Evolutionary conservation across 2,888 invertebrate species (phyloP).

Genomic region (Agapetus fuscipes): DNA sequence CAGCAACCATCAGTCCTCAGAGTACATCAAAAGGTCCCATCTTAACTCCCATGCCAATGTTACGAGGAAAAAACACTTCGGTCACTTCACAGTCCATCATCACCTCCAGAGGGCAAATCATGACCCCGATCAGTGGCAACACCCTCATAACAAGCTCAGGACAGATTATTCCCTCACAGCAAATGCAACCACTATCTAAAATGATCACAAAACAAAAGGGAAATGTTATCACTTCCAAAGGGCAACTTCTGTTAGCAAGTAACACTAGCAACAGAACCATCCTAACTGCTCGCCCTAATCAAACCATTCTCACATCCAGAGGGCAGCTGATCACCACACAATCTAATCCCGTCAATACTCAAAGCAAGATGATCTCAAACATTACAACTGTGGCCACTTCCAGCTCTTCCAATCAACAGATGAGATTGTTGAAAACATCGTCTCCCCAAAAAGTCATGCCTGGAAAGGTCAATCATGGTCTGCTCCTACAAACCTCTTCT

Average conservation of each 20-base stretch:
- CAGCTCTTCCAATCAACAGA: not conserved
- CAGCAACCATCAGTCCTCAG: constrained; percentile 26
- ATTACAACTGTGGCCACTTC: constrained; percentile 4
- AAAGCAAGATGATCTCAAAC: constrained; percentile 16
- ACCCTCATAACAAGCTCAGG: constrained; percentile 16
- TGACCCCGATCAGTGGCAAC: constrained; percentile 24
- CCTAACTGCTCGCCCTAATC: constrained; percentile 32
- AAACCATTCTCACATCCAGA: constrained; percentile 29
- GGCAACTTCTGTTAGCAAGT: constrained; percentile 43
- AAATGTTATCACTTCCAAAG: constrained; percentile 48
- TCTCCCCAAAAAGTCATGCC: constrained; percentile 1
- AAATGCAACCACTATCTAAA: not conserved
- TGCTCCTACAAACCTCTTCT: constrained; percentile 28
- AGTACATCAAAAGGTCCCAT: constrained; percentile 9
- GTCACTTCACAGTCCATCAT: constrained; percentile 23
- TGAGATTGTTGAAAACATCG: not conserved
- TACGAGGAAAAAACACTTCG: constrained; percentile 15
- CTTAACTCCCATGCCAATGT: constrained; percentile 1
- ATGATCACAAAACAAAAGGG: constrained; percentile 38
- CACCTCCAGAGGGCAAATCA: constrained; percentile 18
- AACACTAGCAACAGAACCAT: constrained; percentile 28
- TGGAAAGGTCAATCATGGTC: constrained; percentile 30
- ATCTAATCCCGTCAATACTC: constrained; percentile 25
- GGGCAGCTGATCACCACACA: constrained; percentile 35
- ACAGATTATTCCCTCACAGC: constrained; percentile 14